These are phyloP conservation scores for Peribatodes rhomboidaria DNA, from an alignment of 2,888 invertebrate genomes.

Conservation along the genomic window DNA sequence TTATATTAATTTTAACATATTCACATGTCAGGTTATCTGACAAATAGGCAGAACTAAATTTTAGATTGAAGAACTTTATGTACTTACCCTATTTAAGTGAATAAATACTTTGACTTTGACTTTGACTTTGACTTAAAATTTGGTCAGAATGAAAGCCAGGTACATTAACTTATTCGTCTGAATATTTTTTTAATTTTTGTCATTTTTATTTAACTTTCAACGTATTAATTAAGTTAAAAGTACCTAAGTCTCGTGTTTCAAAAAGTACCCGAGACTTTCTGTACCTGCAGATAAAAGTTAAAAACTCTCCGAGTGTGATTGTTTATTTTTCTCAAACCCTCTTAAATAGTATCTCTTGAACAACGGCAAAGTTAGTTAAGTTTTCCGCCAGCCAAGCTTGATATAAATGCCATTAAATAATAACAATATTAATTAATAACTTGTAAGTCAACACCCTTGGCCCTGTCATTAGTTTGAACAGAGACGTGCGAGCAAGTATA, in stretches of 20 bases:
- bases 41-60: no score
- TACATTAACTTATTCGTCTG: no score
- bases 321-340: slow-evolving; percentile 28
- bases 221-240: background rate
- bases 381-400: slow-evolving; percentile 7
- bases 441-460: slow-evolving; percentile 83
- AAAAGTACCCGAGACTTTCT: slow-evolving; percentile 15
- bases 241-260: slow-evolving; percentile 5
- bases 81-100: no score
- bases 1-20: no score
- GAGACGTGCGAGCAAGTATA: slow-evolving; percentile 81
- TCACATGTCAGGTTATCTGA: no score
- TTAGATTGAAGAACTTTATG: no score
- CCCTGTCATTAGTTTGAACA: slow-evolving; percentile 83
- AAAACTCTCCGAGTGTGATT: slow-evolving; percentile 26
- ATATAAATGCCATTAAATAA: slow-evolving; percentile 61
- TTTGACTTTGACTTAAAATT: no score
- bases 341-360: slow-evolving; percentile 3
- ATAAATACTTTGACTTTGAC: no score
- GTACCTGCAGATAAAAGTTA: slow-evolving; percentile 19
- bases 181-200: background rate
- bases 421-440: slow-evolving; percentile 85
- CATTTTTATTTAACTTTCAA: background rate
- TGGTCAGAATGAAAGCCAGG: no score
- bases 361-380: slow-evolving; percentile 17